Base-by-base conservation (phyloP, 2,888 invertebrate genomes). In the Drosophila niveifrons region DNA sequence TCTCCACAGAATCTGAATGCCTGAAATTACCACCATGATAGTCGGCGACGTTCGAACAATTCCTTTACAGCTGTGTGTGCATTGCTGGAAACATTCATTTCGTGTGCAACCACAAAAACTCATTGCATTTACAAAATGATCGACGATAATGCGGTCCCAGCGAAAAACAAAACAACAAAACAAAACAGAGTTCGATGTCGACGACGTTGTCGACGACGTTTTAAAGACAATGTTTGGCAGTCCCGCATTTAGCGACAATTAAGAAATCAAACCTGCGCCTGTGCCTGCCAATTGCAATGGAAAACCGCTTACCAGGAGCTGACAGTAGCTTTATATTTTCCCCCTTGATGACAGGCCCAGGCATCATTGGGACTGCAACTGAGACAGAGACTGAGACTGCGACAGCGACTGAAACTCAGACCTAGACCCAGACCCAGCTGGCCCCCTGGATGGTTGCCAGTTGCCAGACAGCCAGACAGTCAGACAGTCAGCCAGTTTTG, bases 241-340 rank as follows among this genome's bases (percentile, higher is more conserved):
- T 80, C 88, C 90, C 90, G 90, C 86, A 90, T 88, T 87, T 83
- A 80, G 78, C 78, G 78, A 72, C 90, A 90, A 90, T 89, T 90
- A 90, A 90, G 82, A 85, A 88, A 90, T 88, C 82, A 83, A 88
- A 83, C 76, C 82, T 82, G 74, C 76, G 63, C 75, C 67, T 72
- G 53, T 61, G 68, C 70, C 55, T 59, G 70, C 47, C 84, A 87
- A 84, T 87, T 86, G 89, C 48, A 79, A 77, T 76, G 81, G 74
- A 77, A 66, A 67, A 57, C 51, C 62, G 66, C 62, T 68, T 64
- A 61, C 76, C 82, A 82, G 80, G 69, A 87, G 82, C 65, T 66
- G 58, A 58, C 75, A 51, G 43, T 55, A 48, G 68, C 58, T 58
- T 29, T 48, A 44, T 10, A 41, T 61, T 9, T 23, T 23, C 1